Conservation (phyloP, 35 echinoderm and acorn worm species). For the Ophioderma brevispina region DNA sequence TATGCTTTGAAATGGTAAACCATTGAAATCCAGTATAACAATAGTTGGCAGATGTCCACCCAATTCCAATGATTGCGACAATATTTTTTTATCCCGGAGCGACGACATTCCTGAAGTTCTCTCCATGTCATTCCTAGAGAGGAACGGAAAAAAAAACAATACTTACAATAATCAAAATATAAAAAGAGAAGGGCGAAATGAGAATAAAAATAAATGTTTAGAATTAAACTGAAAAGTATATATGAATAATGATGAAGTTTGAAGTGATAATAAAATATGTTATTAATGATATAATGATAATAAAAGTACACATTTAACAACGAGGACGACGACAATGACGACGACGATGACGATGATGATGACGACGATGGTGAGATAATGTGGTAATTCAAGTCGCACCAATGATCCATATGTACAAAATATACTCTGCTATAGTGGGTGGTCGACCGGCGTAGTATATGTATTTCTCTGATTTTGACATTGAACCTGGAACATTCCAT, state of each 20-base stretch:
- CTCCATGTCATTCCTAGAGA: neutral
- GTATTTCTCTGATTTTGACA: neutral
- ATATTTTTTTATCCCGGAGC: neutral
- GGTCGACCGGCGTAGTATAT: neutral
- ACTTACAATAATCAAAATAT: no score
- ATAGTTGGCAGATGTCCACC: neutral
- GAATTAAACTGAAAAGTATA: no score
- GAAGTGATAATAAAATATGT: no score
- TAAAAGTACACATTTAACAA: no score
- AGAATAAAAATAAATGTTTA: no score
- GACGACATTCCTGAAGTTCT: neutral
- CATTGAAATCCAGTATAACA: neutral
- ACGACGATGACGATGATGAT: no score
- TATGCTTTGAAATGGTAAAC: neutral
- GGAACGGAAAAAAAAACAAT: neutral
- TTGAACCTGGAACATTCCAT: neutral
- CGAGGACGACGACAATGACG: no score
- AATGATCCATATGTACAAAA: neutral
- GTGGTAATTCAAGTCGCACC: neutral
- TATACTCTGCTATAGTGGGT: neutral
- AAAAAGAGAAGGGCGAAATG: no score
- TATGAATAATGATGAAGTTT: no score
- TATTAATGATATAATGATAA: no score
- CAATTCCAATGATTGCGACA: neutral
- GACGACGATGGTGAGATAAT: no score